Percentiles rank a stretch among this genome's conserved stretches.
These are phyloP conservation scores for Polypedilum pembai DNA, from an alignment of 1,140 invertebrate species.

Conservation along the genomic window DNA sequence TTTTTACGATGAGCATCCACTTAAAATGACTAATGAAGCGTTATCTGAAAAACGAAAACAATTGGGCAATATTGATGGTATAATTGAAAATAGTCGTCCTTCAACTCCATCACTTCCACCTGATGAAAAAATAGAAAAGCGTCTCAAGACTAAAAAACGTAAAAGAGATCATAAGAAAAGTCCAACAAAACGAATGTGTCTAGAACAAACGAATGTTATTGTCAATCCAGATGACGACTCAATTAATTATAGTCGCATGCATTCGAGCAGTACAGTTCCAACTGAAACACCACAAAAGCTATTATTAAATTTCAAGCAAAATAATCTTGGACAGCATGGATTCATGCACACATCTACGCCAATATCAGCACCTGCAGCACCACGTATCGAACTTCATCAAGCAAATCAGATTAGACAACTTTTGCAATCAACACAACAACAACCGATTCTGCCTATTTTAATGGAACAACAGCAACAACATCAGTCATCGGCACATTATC, in stretches of 20 bases:
- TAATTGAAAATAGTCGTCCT: conserved; percentile 52
- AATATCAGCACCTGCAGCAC: conserved; percentile 1
- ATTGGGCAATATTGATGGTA: conserved; percentile 52
- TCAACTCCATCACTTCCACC: conserved; percentile 48
- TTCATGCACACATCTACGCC: not conserved
- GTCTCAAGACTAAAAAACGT: conserved; percentile 51
- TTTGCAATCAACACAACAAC: conserved; percentile 11
- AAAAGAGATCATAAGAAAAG: conserved; percentile 51
- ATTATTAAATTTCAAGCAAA: not conserved
- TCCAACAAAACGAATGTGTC: not conserved
- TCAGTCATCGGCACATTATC: not conserved
- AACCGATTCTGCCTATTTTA: not conserved
- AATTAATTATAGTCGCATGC: not conserved
- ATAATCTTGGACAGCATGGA: not conserved
- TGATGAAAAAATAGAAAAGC: conserved; percentile 45
- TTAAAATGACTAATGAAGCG: conserved; percentile 58
- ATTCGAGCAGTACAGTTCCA: not conserved
- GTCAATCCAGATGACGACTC: not conserved
- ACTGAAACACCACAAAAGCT: not conserved
- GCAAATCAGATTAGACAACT: not conserved
- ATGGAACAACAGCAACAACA: conserved; percentile 32
- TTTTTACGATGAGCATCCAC: conserved; percentile 75
- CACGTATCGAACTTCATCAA: not conserved
- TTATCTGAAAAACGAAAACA: conserved; percentile 65
- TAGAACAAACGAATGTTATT: not conserved